Evolutionary conservation across 2,888 invertebrate species (phyloP).

Genomic region (Idaea aversata): DNA sequence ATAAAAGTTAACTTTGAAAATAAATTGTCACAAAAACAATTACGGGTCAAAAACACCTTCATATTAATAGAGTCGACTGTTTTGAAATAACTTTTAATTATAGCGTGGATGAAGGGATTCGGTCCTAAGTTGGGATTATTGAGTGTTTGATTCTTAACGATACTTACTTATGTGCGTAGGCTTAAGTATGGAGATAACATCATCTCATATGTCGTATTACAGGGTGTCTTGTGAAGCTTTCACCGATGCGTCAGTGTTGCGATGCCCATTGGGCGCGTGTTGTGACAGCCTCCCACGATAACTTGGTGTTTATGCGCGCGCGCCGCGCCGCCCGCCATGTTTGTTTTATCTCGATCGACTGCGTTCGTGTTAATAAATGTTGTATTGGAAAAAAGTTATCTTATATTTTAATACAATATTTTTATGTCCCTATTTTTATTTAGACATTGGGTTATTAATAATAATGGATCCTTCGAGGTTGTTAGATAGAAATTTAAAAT

Average conservation of each 20-base stretch:
- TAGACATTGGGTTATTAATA: conserved; percentile 78
- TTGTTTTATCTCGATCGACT: conserved; percentile 78
- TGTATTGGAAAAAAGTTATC: conserved; percentile 64
- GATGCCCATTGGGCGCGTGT: conserved; percentile 66
- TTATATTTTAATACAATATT: conserved; percentile 60
- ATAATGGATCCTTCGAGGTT: conserved; percentile 72
- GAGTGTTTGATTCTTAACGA: conserved; percentile 39
- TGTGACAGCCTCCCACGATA: conserved; percentile 80
- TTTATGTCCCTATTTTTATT: conserved; percentile 72
- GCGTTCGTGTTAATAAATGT: conserved; percentile 77
- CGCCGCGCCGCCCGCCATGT: conserved; percentile 70
- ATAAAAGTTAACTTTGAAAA: not conserved
- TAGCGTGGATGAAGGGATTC: not conserved
- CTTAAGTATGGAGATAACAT: conserved; percentile 64
- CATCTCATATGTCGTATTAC: conserved; percentile 58
- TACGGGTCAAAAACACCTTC: not conserved
- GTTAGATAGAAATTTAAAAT: conserved; percentile 76
- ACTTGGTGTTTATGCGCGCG: conserved; percentile 73
- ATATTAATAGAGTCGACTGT: not conserved
- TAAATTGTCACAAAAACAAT: not conserved
- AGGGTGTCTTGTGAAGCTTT: conserved; percentile 70
- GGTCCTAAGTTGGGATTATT: conserved; percentile 13
- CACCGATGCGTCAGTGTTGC: conserved; percentile 64
- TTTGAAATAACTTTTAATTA: not conserved
- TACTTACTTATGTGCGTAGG: conserved; percentile 63